These are phyloP conservation scores for Choreutis nemorana DNA, from an alignment of 2,888 invertebrate genomes.

Conservation along the genomic window DNA sequence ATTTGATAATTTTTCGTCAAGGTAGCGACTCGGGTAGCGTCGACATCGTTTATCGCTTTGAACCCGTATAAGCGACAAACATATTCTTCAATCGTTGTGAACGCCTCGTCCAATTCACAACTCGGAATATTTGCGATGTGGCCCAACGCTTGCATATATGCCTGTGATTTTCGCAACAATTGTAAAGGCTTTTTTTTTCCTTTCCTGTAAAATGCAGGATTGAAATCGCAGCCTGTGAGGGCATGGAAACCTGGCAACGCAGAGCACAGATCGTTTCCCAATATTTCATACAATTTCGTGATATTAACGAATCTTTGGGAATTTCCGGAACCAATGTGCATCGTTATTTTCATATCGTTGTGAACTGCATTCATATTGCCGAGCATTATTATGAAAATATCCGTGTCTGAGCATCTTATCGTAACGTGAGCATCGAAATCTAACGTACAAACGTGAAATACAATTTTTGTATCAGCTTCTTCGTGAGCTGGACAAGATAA, in stretches of 20 bases:
- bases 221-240: conserved; percentile 19
- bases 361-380: conserved; percentile 8
- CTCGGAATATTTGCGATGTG: conserved; percentile 4
- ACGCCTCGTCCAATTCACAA: conserved; percentile 1
- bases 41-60: conserved; percentile 1
- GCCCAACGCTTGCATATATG: conserved; percentile 4
- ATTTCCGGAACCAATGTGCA: conserved; percentile 14
- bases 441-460: conserved; percentile 5
- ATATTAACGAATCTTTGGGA: conserved; percentile 11
- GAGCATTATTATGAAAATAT: conserved; percentile 10
- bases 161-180: conserved; percentile 5
- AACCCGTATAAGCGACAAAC: conserved; percentile 2
- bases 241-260: conserved; percentile 21
- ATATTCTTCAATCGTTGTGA: conserved; percentile 1
- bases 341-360: conserved; percentile 10
- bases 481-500: conserved; percentile 5
- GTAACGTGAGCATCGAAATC: conserved; percentile 3
- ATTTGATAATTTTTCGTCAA: conserved; percentile 2
- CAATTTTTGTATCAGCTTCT: conserved; percentile 7
- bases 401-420: conserved; percentile 7
- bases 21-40: conserved; percentile 2
- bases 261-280: conserved; percentile 14
- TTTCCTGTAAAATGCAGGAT: conserved; percentile 13
- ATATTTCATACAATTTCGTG: conserved; percentile 12
- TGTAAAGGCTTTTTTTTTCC: conserved; percentile 12